Conservation (phyloP, 2,888 invertebrate genomes). For the Orthosia gracilis region DNA sequence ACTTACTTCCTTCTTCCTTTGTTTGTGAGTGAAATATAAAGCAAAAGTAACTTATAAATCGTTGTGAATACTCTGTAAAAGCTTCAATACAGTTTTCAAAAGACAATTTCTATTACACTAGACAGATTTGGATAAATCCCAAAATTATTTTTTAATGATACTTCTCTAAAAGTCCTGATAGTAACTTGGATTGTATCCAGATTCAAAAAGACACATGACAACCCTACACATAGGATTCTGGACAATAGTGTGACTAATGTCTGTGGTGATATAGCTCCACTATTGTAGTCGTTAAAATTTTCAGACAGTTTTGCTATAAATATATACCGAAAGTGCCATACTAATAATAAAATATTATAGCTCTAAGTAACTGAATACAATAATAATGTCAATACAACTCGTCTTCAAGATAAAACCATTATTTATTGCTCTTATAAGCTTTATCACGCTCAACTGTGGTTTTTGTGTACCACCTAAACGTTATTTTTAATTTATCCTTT, state of each 20-base stretch:
- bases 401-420: conserved; percentile 28
- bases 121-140: conserved; percentile 44
- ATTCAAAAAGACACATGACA: conserved; percentile 56
- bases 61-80: conserved; percentile 10
- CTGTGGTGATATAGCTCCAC: conserved; percentile 52
- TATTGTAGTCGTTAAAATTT: conserved; percentile 56
- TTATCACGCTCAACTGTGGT: conserved; percentile 25
- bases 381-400: conserved; percentile 26
- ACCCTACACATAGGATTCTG: conserved; percentile 54
- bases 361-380: conserved; percentile 35
- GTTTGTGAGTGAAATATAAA: conserved; percentile 32
- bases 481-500: conserved; percentile 5
- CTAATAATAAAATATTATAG: conserved; percentile 57
- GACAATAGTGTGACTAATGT: conserved; percentile 65
- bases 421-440: conserved; percentile 13
- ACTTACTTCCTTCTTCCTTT: conserved; percentile 13
- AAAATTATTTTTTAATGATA: conserved; percentile 48
- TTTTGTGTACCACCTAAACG: conserved; percentile 13
- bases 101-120: conserved; percentile 6
- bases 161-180: conserved; percentile 31
- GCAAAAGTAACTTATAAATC: conserved; percentile 4
- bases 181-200: conserved; percentile 60
- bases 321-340: conserved; percentile 48
- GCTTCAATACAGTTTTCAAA: conserved; percentile 9
- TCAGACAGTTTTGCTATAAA: conserved; percentile 61